A percentile compares a stretch with the other conserved stretches of the same genome.
phyloP scores from a whole-genome alignment of 2,888 invertebrate genomes.

The Drosophila demipolita region DNA sequence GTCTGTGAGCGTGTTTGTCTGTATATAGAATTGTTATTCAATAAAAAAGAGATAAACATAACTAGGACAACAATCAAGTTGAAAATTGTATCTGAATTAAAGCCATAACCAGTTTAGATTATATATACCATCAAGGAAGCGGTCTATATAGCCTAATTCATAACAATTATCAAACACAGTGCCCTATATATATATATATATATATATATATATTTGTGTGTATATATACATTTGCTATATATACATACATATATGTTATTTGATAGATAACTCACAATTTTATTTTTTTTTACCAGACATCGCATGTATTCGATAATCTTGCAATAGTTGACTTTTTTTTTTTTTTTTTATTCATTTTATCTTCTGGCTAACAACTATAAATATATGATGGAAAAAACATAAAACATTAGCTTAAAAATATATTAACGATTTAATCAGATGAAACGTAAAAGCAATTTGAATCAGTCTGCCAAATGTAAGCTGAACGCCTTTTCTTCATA shows the following conservation, averaged over 20 bases:
- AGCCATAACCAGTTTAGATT: constrained; percentile 25
- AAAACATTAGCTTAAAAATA: not conserved
- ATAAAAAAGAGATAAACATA: constrained; percentile 2
- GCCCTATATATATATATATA: constrained; percentile 29
- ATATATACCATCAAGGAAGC: constrained; percentile 4
- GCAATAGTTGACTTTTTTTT: constrained; percentile 59
- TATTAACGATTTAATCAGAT: not conserved
- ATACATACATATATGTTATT: not conserved
- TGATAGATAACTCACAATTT: constrained; percentile 5
- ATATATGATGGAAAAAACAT: not conserved
- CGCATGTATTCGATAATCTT: constrained; percentile 37
- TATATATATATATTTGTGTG: constrained; percentile 14
- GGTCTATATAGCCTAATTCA: constrained; percentile 30
- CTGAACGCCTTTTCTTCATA: constrained; percentile 18
- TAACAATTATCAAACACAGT: constrained; percentile 35
- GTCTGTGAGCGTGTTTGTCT: constrained; percentile 5
- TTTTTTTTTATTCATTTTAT: constrained; percentile 6
- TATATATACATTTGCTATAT: constrained; percentile 2
- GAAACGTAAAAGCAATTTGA: constrained; percentile 15
- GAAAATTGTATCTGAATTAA: constrained; percentile 37
- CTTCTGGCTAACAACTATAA: constrained; percentile 14
- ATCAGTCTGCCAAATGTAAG: constrained; percentile 6
- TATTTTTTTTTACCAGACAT: constrained; percentile 31
- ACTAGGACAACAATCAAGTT: constrained; percentile 34
- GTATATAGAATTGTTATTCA: constrained; percentile 39